Percentiles rank a stretch among this genome's conserved stretches.
Evolutionary conservation across 2,113 vertebrate genomes (phyloP).

Genomic region (Pedionomus torquatus): DNA sequence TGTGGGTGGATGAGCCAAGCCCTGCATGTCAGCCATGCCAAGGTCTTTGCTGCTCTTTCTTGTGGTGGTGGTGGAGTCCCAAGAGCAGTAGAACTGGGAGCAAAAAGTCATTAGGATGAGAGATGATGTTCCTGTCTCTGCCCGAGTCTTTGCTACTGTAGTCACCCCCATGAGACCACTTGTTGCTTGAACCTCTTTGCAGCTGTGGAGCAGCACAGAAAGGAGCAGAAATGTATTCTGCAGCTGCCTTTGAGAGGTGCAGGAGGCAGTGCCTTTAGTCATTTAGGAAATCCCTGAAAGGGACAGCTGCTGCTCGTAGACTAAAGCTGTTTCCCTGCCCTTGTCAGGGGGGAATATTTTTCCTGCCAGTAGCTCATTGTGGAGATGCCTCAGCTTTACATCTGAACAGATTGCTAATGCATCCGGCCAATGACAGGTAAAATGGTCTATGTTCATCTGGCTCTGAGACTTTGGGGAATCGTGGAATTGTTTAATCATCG

Average conservation of each 20-base stretch:
- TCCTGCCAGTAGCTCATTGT: not conserved
- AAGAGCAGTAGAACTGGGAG: not conserved
- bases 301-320: not conserved
- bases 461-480: not conserved
- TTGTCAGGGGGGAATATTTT: not conserved
- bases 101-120: not conserved
- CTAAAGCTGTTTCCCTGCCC: not conserved
- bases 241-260: not conserved
- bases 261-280: not conserved
- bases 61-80: not conserved
- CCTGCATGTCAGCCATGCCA: not conserved
- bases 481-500: not conserved
- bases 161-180: not conserved
- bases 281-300: not conserved
- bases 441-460: not conserved
- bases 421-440: not conserved
- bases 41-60: not conserved
- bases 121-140: not conserved
- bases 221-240: not conserved
- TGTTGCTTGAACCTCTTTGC: not conserved
- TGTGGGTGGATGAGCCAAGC: accelerated
- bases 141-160: not conserved
- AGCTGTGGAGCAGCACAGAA: not conserved
- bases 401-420: not conserved
- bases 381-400: not conserved